phyloP scores from a whole-genome alignment of 53 echinoderm and acorn worm species.

The Mesocentrotus franciscanus region DNA sequence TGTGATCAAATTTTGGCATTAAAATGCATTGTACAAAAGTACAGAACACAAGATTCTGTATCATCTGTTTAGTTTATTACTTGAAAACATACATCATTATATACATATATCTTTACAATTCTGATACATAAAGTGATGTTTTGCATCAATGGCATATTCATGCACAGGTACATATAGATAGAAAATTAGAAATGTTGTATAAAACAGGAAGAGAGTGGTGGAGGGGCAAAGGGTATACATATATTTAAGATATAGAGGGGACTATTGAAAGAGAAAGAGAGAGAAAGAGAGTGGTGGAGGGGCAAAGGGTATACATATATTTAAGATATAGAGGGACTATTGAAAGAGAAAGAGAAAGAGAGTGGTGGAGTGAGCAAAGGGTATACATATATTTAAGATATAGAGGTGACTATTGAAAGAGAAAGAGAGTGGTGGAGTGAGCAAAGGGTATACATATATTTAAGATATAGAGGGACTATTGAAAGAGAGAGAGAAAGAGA shows the following conservation, averaged over 20 bases:
- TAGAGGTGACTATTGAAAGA: no score
- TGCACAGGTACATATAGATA: not conserved
- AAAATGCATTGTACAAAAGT: slow-evolving; percentile 60
- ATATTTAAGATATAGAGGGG: not conserved
- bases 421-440: no score
- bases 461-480: no score
- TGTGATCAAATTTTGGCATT: slow-evolving; percentile 38
- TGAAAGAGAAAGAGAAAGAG: no score
- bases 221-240: no score
- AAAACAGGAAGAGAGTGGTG: no score
- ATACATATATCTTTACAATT: not conserved
- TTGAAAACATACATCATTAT: not conserved
- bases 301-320: no score
- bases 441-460: no score
- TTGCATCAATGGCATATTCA: not conserved
- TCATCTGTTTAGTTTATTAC: not conserved
- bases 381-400: no score
- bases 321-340: no score
- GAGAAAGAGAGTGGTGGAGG: not conserved
- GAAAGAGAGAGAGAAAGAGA: not conserved
- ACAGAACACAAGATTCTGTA: not conserved
- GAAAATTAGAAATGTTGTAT: no score
- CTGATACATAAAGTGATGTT: not conserved
- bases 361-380: no score
- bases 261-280: not conserved